Evolutionary conservation across 2,113 vertebrate species (phyloP).

Genomic region (Campylomormyrus tamandua): DNA sequence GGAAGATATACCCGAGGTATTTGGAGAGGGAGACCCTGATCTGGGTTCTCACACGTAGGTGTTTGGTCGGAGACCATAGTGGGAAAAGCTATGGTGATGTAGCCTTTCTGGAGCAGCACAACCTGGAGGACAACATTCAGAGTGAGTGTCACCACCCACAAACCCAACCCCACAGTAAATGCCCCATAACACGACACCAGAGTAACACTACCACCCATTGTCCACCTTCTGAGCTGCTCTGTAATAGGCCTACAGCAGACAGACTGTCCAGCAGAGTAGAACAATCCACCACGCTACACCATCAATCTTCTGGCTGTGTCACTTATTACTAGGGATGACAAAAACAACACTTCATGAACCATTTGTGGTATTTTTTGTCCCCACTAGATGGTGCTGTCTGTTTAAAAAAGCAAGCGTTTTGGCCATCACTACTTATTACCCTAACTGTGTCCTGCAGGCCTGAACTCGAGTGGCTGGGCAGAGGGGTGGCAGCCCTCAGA

Average conservation of each 20-base stretch:
- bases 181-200: background rate
- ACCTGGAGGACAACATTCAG: conserved; percentile 69
- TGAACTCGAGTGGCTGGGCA: conserved; percentile 68
- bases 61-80: conserved; percentile 73
- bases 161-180: background rate
- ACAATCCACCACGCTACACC: background rate
- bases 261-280: background rate
- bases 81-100: conserved; percentile 81
- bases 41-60: conserved; percentile 49
- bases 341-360: background rate
- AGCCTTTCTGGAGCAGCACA: conserved; percentile 79
- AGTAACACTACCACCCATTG: background rate
- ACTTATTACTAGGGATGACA: background rate
- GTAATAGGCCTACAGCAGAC: background rate
- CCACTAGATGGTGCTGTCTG: background rate
- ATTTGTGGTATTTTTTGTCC: background rate
- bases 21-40: background rate
- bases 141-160: conserved; percentile 51
- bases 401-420: background rate
- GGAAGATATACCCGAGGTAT: background rate
- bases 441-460: conserved; percentile 48
- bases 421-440: background rate
- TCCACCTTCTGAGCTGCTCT: background rate
- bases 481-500: conserved; percentile 53
- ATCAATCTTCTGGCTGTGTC: background rate